Base-by-base conservation (phyloP, 2,113 vertebrate genomes). In the Daubentonia madagascariensis region DNA sequence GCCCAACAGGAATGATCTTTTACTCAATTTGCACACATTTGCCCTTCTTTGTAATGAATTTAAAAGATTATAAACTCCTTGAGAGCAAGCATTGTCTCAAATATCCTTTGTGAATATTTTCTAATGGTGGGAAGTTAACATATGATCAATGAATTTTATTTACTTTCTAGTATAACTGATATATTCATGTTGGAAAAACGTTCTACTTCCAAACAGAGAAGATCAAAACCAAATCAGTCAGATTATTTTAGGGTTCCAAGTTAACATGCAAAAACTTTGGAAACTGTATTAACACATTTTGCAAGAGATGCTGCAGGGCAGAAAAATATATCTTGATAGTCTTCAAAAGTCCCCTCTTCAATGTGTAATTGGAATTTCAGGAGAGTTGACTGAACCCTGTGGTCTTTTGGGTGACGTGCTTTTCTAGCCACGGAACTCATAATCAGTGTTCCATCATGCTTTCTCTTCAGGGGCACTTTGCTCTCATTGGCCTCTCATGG, bases 231-330 rank as follows among this genome's bases (percentile, higher is more conserved):
- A 80, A 79, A 37, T 91, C 11, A 79, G 9, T 63, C 23, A 72
- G 43, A 70, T 94, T 89, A 67, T 35, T 59, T 91, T 37, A 59
- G 57, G 73, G 4, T 83, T 95, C 70, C 7, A 79, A 43, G 35
- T 88, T 45, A 78, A 43, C 32, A 48, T 57, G 20, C 18, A 94
- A 93, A 96, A 72, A 23, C 75, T 80, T 90, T 97, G 90, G 35
- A 81, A 92, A 59, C 8, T 43, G 13, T n/a, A 48, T 86, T 35
- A 18, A 78, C 3, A 85, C 59, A 85, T 59, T 72, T 88, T 70
- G 30, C 4, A 87, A 85, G 65, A 96, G 50, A 80, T 11, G 8
- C 20, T 35, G 9, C 35, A 8, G 14, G 75, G 14, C n/a, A 85
- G 13, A 68, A 37, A 78, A 57, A 22, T 22, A 11, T 13, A 23